Conservation (phyloP, 2,113 vertebrate genomes). For the Mesocricetus auratus region DNA sequence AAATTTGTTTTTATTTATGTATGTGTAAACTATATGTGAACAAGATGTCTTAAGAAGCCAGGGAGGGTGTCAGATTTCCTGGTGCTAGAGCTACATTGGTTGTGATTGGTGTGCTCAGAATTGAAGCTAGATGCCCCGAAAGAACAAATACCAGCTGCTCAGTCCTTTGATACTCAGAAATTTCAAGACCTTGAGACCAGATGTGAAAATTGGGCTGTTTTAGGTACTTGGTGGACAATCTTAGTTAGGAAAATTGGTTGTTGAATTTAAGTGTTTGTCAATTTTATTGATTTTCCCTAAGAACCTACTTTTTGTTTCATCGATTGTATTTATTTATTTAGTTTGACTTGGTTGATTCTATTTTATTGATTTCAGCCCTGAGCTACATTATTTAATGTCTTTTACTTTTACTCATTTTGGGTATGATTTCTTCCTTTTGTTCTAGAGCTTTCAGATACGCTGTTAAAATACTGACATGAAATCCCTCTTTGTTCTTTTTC, state of each 20-base stretch:
- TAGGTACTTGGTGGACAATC: neutral
- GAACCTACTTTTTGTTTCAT: neutral
- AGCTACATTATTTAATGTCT: neutral
- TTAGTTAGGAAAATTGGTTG: neutral
- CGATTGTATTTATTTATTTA: neutral
- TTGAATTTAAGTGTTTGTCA: neutral
- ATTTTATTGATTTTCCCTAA: neutral
- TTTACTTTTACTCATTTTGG: neutral
- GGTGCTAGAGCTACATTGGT: neutral
- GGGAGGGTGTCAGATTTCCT: neutral
- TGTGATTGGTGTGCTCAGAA: neutral
- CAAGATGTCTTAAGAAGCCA: neutral
- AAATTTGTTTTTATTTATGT: neutral
- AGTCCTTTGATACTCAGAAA: neutral
- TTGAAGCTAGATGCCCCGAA: neutral
- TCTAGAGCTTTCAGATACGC: neutral
- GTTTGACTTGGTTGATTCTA: neutral
- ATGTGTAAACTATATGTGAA: neutral
- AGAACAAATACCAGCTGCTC: neutral
- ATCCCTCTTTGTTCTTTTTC: neutral
- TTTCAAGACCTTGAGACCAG: neutral
- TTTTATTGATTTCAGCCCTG: neutral
- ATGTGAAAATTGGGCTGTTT: neutral
- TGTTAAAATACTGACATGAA: neutral
- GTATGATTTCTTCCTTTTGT: neutral